Evolutionary conservation across 1,140 invertebrate species (phyloP), one percentile per base, ranked within the genome.

Genomic region (Lepidurus couesii): DNA sequence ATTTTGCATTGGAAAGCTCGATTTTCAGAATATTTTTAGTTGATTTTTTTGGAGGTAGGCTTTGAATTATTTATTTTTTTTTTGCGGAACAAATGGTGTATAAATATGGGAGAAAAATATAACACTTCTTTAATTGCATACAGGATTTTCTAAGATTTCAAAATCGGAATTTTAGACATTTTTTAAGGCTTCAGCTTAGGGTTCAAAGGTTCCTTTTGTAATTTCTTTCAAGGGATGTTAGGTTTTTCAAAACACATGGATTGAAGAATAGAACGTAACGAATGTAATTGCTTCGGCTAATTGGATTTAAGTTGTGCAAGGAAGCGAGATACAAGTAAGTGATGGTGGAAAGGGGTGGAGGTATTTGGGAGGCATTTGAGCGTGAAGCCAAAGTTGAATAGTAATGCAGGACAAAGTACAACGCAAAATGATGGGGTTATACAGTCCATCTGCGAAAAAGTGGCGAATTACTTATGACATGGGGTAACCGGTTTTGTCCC

Each of bases 361-460:
- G 16, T 65, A n/a, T 65, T 65, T 65, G 16, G 16, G 53, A 65
- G 21, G 53, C 53, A 65, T 65, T 34, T 65, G 53, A 7, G 53
- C 53, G 53, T 65, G 53, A 65, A 65, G 53, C 21, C 21, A n/a
- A 34, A 34, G 34, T 34, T 21, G 16, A 65, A 21, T 7, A n/a
- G 16, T 21, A 21, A 21, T 65, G 8, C 53, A 21, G 53, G 53
- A 65, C 53, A 65, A 65, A 65, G 53, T 65, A 21, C 8, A 65
- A 65, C 53, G 53, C 53, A 65, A 65, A 65, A 65, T 5, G 21
- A 65, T 9, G 21, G 53, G 53, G 16, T 65, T 65, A 16, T 65
- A n/a, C 53, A 65, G 53, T 65, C 53, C 53, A 65, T 21, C 45
- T 65, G 53, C 53, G 53, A 65, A 65, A 65, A 65, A 65, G 13